Percentiles rank a stretch among this genome's conserved stretches.
These are phyloP conservation scores for Clavelina lepadiformis DNA, from an alignment of 23 tunicate genomes.

Conservation along the genomic window DNA sequence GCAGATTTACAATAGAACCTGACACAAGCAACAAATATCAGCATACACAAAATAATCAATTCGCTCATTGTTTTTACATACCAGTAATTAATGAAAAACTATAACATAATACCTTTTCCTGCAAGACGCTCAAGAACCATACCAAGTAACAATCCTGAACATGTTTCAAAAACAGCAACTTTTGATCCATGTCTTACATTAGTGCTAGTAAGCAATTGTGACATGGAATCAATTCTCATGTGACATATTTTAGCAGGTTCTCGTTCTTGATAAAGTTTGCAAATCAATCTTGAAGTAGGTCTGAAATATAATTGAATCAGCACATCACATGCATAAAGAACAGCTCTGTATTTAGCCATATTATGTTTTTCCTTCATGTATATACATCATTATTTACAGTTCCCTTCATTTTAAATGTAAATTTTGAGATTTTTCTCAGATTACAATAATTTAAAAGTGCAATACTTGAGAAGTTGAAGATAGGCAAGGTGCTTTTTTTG, in stretches of 20 bases:
- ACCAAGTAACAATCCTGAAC: slow-evolving; percentile 68
- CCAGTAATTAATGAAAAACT: neutral
- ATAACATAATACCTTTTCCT: slow-evolving; percentile 38
- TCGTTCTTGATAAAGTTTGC: slow-evolving; percentile 70
- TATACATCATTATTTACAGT: neutral
- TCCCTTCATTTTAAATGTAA: neutral
- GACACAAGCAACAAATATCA: slow-evolving; percentile 1
- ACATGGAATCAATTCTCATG: slow-evolving; percentile 50
- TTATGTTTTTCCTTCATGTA: neutral
- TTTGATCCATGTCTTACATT: slow-evolving; percentile 66
- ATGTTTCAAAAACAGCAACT: slow-evolving; percentile 74
- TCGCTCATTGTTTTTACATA: neutral
- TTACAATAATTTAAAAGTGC: too few relatives aligned
- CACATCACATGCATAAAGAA: neutral
- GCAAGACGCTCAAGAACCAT: slow-evolving; percentile 51
- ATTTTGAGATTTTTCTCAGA: neutral
- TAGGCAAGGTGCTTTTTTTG: slow-evolving; percentile 50
- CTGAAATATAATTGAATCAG: slow-evolving; percentile 3
- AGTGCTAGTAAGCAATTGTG: slow-evolving; percentile 54
- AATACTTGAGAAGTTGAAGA: slow-evolving; percentile 42
- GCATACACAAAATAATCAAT: neutral
- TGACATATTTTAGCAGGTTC: slow-evolving; percentile 90
- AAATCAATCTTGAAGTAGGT: slow-evolving; percentile 61
- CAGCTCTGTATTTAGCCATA: neutral
- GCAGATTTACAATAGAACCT: slow-evolving; percentile 72